A percentile compares a stretch with the other conserved stretches of the same genome.
These are phyloP conservation scores for Syrphus vitripennis DNA, from an alignment of 2,888 invertebrate genomes.

Conservation along the genomic window DNA sequence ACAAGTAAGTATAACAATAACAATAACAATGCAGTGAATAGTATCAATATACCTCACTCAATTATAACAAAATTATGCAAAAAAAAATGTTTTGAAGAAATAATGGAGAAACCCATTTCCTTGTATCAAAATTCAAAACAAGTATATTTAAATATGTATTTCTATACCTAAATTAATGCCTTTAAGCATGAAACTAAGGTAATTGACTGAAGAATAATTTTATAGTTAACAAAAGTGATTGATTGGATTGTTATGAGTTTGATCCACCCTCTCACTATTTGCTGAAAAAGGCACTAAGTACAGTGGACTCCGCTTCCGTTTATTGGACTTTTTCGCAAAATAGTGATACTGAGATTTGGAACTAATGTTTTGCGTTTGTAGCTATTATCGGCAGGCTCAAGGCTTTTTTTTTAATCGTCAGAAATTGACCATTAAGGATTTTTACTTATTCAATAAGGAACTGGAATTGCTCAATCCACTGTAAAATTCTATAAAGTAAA, in stretches of 20 bases:
- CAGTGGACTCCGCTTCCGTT: too few species aligned
- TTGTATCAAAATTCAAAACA: neutral
- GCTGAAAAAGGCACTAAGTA: too few species aligned
- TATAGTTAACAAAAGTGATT: neutral
- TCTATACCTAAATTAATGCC: neutral
- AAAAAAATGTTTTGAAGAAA: neutral
- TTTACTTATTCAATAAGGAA: too few species aligned
- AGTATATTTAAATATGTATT: neutral
- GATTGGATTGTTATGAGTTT: neutral
- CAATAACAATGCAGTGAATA: neutral
- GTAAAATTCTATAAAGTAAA: too few species aligned
- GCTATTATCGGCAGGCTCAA: too few species aligned
- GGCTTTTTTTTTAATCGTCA: too few species aligned
- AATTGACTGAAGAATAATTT: neutral
- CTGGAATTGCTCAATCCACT: too few species aligned
- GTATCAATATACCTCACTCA: too few species aligned
- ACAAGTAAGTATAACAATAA: neutral
- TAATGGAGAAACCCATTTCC: constrained; percentile 22
- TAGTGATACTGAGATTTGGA: too few species aligned
- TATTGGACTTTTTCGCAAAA: too few species aligned
- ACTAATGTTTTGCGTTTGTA: too few species aligned
- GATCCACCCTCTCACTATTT: neutral
- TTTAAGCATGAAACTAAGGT: neutral
- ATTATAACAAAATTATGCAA: neutral
- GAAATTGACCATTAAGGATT: too few species aligned